A percentile compares a stretch with the other conserved stretches of the same genome.
Evolutionary conservation across 2,113 vertebrate genomes (phyloP).

Genomic region (Brachyistius frenatus): DNA sequence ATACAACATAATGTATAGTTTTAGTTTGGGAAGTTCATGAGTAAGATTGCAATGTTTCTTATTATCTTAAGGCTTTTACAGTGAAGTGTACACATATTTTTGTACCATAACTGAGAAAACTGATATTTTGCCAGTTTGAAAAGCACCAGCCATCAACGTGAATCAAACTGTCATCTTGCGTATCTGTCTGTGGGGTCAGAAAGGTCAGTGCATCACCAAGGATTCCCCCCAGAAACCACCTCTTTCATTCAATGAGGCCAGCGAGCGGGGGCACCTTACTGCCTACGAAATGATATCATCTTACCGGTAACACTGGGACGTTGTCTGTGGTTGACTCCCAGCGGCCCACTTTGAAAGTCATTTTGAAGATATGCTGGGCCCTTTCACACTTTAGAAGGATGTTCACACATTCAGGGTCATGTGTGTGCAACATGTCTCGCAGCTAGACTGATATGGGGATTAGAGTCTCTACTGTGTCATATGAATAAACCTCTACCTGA

Average conservation of each 20-base stretch:
- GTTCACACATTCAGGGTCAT: constrained; percentile 3
- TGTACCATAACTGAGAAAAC: not conserved
- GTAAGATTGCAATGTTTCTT: not conserved
- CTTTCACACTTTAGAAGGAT: constrained; percentile 36
- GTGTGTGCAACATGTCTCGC: constrained; percentile 11
- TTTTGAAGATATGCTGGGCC: constrained; percentile 17
- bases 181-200: constrained; percentile 54
- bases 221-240: constrained; percentile 57
- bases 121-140: not conserved
- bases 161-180: constrained; percentile 22
- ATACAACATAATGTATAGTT: no score
- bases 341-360: constrained; percentile 8
- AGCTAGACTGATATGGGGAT: constrained; percentile 33
- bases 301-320: constrained; percentile 63
- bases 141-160: not conserved
- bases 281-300: constrained; percentile 52
- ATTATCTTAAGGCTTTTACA: not conserved
- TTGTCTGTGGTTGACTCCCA: constrained; percentile 44
- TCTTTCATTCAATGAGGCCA: constrained; percentile 56
- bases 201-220: constrained; percentile 66
- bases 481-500: constrained; percentile 39
- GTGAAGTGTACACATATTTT: constrained; percentile 5
- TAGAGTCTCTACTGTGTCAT: constrained; percentile 4
- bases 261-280: constrained; percentile 26
- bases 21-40: not conserved